A percentile compares a stretch with the other conserved stretches of the same genome.
Conservation (phyloP, 2,113 vertebrate species). For the Plecotus auritus region DNA sequence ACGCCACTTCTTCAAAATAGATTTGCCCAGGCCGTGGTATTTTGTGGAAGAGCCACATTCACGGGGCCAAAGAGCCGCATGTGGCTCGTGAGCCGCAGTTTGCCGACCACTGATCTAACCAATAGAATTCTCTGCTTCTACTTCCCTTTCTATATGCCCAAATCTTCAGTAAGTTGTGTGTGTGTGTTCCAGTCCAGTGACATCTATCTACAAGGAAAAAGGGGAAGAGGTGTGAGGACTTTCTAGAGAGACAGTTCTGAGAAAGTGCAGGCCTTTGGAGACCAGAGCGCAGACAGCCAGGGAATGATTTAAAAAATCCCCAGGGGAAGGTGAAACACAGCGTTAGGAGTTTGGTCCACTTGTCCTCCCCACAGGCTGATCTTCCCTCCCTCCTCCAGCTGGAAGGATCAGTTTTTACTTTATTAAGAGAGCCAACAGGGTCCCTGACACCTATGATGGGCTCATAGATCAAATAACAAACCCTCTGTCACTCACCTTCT, state of each 20-base stretch:
- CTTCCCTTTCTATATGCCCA: not conserved
- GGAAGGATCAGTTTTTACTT: not conserved
- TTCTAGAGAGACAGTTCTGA: not conserved
- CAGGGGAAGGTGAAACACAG: not conserved
- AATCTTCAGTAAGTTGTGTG: not conserved
- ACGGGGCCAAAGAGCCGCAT: too few species aligned
- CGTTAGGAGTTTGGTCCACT: not conserved
- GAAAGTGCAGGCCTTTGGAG: not conserved
- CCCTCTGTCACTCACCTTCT: slow-evolving; percentile 74
- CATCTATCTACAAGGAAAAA: not conserved
- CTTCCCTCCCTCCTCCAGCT: not conserved
- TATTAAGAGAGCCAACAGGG: not conserved
- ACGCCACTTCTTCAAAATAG: too few species aligned
- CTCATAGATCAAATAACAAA: not conserved
- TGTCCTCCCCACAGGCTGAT: not conserved
- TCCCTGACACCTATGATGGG: not conserved
- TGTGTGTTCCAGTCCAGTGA: not conserved
- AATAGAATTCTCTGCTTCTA: not conserved
- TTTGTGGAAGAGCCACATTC: too few species aligned
- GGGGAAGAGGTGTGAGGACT: not conserved
- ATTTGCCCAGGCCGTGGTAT: too few species aligned
- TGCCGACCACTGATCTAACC: too few species aligned
- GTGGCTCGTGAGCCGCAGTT: too few species aligned
- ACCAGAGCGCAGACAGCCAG: not conserved
- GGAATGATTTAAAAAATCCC: not conserved